Base-by-base conservation (phyloP, 2,888 invertebrate species). In the Amphipoea oculea region DNA sequence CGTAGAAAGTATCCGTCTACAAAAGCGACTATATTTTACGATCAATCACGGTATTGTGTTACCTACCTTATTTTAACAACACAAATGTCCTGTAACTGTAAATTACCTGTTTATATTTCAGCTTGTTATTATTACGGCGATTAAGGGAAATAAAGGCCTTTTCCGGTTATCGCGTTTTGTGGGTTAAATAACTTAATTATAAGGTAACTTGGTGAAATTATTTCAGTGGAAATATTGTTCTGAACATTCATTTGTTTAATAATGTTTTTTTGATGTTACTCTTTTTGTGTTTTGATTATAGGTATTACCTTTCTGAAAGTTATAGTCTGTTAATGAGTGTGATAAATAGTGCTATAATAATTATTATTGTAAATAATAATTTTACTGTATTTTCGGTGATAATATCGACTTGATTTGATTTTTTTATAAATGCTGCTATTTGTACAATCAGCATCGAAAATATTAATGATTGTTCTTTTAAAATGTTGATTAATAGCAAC, bases 151-250 rank as follows among this genome's bases (percentile, higher is more conserved):
- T 73, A 87, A 79, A 71, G 70, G 54, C 65, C 17, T 63, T 80
- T 80, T 87, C 87, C 89, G 83, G 75, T 67, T 76, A 78, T 81
- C 57, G 85, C 78, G 73, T 78, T 82, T 87, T 54, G 63, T 77
- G 71, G 48, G 71, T 75, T 74, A 60, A 75, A 79, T 80, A 45
- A 83, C 87, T 81, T 83, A 78, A 85, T 85, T 79, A 68, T 63
- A 29, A 40, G 48, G 40, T 17, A 63, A 73, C 62, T 73, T 73
- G 11, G 54, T 60, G 2, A 23, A 23, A 54, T 79, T 17, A 45
- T 69, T 85, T 68, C 29, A 6, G 12, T 69, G 0, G 54, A 17
- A 51, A 48, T 12, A 71, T 70, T 70, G 14, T 57, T 62, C 54
- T 29, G 9, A 29, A 12, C 14, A 14, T 71, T 69, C 42, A 36